phyloP scores from a whole-genome alignment of 2,888 invertebrate genomes.

The Parasteatoda lunata region DNA sequence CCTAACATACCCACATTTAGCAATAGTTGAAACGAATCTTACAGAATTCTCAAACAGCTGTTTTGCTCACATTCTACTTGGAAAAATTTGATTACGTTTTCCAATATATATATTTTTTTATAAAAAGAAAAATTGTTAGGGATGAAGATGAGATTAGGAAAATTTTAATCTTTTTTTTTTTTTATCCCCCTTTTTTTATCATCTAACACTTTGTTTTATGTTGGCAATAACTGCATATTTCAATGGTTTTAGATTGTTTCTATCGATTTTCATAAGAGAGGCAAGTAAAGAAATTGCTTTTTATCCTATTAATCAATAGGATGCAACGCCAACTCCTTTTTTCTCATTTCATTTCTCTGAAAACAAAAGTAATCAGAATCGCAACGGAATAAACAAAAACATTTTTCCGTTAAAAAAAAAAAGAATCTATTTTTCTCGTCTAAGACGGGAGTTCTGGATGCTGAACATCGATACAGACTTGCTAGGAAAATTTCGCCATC shows the following conservation, averaged over 20 bases:
- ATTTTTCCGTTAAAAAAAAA: conserved; percentile 57
- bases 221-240: conserved; percentile 40
- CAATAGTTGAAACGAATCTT: too few species aligned
- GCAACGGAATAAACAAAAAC: conserved; percentile 6
- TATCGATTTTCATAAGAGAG: conserved; percentile 22
- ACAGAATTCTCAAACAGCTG: too few species aligned
- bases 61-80: too few species aligned
- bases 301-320: conserved; percentile 55
- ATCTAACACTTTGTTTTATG: conserved; percentile 1
- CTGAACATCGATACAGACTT: conserved; percentile 61
- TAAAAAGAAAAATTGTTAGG: too few species aligned
- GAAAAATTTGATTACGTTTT: too few species aligned
- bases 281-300: conserved; percentile 38
- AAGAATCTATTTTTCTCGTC: not conserved
- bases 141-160: too few species aligned
- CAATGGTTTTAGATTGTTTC: conserved; percentile 34
- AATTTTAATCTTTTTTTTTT: too few species aligned
- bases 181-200: too few species aligned
- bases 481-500: conserved; percentile 44
- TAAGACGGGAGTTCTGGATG: conserved; percentile 60
- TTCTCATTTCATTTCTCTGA: conserved; percentile 54
- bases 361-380: conserved; percentile 58
- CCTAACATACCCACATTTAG: too few species aligned
- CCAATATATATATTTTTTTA: too few species aligned
- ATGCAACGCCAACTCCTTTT: conserved; percentile 29